Evolutionary conservation across 2,113 vertebrate species (phyloP).

Genomic region (Cnemophilus loriae): DNA sequence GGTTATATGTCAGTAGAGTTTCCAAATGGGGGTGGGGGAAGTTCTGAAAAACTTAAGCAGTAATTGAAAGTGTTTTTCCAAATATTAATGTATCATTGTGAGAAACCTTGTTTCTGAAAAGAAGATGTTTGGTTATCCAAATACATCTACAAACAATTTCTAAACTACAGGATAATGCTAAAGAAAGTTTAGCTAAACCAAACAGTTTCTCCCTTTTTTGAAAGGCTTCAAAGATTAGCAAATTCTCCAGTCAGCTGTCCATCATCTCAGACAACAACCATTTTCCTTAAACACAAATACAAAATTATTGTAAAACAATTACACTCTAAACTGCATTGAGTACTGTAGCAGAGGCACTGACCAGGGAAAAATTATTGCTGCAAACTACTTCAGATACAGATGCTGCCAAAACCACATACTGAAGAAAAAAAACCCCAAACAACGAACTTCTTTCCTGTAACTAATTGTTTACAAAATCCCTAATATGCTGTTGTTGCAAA

Average conservation of each 20-base stretch:
- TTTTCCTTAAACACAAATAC: not conserved
- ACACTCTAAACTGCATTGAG: not conserved
- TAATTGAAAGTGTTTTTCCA: not conserved
- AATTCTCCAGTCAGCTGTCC: not conserved
- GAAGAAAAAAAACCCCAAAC: not conserved
- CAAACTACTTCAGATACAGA: not conserved
- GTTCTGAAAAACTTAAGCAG: not conserved
- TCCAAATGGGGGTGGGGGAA: rapidly evolving
- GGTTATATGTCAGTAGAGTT: not conserved
- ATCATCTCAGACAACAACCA: not conserved
- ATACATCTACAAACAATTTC: not conserved
- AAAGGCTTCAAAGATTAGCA: not conserved
- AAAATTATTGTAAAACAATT: not conserved
- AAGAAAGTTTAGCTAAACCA: not conserved
- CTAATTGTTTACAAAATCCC: not conserved
- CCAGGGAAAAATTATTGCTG: not conserved
- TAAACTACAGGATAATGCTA: not conserved
- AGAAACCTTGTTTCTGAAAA: not conserved
- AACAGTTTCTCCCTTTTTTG: not conserved
- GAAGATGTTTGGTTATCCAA: not conserved
- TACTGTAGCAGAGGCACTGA: not conserved
- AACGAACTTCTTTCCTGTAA: not conserved
- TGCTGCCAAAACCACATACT: not conserved
- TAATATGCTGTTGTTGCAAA: not conserved
- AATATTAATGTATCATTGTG: not conserved